These are phyloP conservation scores for Delphinus delphis DNA, from an alignment of 2,113 vertebrate species.

Conservation along the genomic window DNA sequence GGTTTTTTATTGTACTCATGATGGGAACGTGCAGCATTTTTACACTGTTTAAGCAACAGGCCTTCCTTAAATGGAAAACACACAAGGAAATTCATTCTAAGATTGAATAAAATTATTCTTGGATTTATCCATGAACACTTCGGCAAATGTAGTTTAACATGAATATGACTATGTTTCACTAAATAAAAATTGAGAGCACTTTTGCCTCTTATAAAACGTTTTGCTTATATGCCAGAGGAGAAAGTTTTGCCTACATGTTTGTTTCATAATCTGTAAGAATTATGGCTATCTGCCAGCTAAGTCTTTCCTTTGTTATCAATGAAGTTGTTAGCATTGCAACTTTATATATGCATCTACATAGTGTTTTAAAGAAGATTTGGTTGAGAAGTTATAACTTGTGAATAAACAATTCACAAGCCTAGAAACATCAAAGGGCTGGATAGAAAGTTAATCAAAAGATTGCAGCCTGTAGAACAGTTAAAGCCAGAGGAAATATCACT, in stretches of 20 bases:
- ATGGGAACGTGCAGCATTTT: not conserved
- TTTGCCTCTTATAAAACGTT: not conserved
- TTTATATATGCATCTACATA: conserved; percentile 60
- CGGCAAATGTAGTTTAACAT: not conserved
- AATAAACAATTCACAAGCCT: not conserved
- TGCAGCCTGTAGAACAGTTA: not conserved
- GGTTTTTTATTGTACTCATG: not conserved
- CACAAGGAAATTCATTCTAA: not conserved
- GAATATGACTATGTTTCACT: not conserved
- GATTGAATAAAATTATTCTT: not conserved
- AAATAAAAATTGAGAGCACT: not conserved
- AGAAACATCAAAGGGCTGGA: not conserved
- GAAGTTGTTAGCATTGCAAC: conserved; percentile 51
- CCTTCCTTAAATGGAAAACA: not conserved
- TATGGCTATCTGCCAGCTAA: not conserved
- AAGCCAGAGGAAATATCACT: not conserved
- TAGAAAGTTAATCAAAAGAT: conserved; percentile 24
- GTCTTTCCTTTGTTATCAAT: conserved; percentile 56
- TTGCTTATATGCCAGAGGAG: not conserved
- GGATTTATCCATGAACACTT: not conserved
- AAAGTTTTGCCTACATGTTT: not conserved
- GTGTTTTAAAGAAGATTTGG: conserved; percentile 63
- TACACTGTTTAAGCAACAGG: not conserved
- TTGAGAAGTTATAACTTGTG: not conserved
- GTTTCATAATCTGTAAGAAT: not conserved